Conservation (phyloP, 2,888 invertebrate genomes). For the Lithodes maja region DNA sequence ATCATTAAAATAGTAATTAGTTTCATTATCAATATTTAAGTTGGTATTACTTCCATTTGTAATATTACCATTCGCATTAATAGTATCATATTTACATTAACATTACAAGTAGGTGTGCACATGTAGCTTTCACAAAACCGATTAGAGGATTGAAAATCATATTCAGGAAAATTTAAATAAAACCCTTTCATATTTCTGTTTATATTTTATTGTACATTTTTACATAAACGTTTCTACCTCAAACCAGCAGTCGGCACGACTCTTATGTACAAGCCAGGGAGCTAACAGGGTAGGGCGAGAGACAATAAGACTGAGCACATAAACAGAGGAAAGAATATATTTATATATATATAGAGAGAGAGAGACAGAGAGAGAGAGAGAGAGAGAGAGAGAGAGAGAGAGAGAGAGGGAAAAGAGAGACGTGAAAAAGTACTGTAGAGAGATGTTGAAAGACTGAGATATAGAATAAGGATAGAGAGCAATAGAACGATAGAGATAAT, state of each 20-base stretch:
- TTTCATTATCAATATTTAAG: no score
- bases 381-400: not conserved
- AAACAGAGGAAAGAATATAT: not conserved
- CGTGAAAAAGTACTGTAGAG: no score
- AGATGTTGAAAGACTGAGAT: no score
- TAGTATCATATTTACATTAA: no score
- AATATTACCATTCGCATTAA: no score
- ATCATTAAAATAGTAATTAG: no score
- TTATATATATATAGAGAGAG: not conserved
- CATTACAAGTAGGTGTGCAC: no score
- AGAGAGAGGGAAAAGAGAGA: not conserved
- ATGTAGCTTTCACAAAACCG: no score
- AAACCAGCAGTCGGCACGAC: not conserved
- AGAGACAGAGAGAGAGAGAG: not conserved
- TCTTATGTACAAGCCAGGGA: not conserved
- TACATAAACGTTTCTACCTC: constrained; percentile 1
- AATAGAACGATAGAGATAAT: no score
- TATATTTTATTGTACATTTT: constrained; percentile 5
- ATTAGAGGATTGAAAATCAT: not conserved
- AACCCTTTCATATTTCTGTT: not conserved
- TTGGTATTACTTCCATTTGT: no score
- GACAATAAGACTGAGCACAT: not conserved
- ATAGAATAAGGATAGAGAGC: no score
- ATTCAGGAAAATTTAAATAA: not conserved
- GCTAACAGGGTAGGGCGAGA: not conserved